A percentile compares a stretch with the other conserved stretches of the same genome.
phyloP scores from a whole-genome alignment of 2,888 invertebrate species.

The Ectemnius lituratus region DNA sequence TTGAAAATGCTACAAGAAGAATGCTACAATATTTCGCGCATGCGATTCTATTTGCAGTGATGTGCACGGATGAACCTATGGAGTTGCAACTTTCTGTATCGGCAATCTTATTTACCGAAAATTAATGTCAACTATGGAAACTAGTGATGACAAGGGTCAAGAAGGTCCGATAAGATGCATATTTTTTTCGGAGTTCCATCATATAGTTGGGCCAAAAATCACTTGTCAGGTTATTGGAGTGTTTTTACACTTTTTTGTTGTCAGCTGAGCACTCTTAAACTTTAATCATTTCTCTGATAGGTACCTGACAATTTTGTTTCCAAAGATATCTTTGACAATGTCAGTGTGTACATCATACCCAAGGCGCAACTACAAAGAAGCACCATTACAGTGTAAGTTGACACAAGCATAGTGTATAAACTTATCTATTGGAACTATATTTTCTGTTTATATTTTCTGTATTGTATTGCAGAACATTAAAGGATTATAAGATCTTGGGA shows the following conservation, averaged over 20 bases:
- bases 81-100: no score
- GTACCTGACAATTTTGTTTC: slow-evolving; percentile 94
- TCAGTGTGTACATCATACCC: slow-evolving; percentile 96
- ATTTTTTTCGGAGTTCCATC: slow-evolving; percentile 89
- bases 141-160: slow-evolving; percentile 79
- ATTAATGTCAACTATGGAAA: slow-evolving; percentile 27
- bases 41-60: no score
- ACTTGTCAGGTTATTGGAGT: slow-evolving; percentile 85
- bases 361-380: slow-evolving; percentile 94
- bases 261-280: background rate
- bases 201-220: slow-evolving; percentile 90
- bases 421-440: background rate
- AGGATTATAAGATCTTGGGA: slow-evolving; percentile 93
- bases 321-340: slow-evolving; percentile 95
- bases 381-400: slow-evolving; percentile 91
- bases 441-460: no score
- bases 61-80: no score
- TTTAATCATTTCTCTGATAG: slow-evolving; percentile 77
- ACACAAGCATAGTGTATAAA: background rate
- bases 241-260: background rate
- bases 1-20: no score
- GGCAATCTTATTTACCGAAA: no score
- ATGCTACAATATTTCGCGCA: no score
- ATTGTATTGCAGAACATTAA: slow-evolving; percentile 81
- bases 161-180: slow-evolving; percentile 90